Percentiles rank a stretch among this genome's conserved stretches.
These are phyloP conservation scores for Maccullochella peelii DNA, from an alignment of 2,113 vertebrate genomes.

Conservation along the genomic window DNA sequence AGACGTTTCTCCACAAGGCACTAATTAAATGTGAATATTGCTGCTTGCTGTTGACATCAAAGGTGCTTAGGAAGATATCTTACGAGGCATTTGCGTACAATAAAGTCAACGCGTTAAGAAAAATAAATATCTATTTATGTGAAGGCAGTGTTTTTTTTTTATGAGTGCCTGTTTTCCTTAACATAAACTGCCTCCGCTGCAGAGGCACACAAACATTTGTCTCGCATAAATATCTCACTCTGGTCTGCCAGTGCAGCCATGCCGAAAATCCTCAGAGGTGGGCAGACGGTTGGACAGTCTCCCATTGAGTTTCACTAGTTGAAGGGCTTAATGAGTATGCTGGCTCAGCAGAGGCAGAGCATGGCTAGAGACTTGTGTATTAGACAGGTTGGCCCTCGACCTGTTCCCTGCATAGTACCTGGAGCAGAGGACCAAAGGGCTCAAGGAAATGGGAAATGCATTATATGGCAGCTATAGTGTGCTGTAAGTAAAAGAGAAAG, in stretches of 20 bases:
- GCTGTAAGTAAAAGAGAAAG: constrained; percentile 51
- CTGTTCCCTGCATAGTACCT: constrained; percentile 39
- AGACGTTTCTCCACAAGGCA: constrained; percentile 31
- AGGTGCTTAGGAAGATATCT: constrained; percentile 56
- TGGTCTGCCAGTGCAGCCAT: constrained; percentile 63
- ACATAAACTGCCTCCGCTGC: constrained; percentile 50
- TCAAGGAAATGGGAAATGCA: constrained; percentile 52
- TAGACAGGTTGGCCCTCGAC: constrained; percentile 49
- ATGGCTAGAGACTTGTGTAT: constrained; percentile 47
- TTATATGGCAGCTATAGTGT: constrained; percentile 13
- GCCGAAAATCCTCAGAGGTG: constrained; percentile 67
- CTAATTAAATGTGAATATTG: constrained; percentile 67
- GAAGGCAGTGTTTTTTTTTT: constrained; percentile 43
- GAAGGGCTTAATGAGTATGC: constrained; percentile 71
- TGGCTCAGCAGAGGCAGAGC: constrained; percentile 73
- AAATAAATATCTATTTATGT: constrained; percentile 66
- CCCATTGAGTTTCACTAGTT: constrained; percentile 66
- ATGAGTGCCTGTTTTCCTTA: constrained; percentile 51
- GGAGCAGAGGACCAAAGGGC: constrained; percentile 41
- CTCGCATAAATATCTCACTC: constrained; percentile 70
- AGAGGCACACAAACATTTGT: constrained; percentile 68
- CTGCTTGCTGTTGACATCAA: constrained; percentile 59
- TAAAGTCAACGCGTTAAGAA: constrained; percentile 48
- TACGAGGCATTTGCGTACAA: constrained; percentile 55
- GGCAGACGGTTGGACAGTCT: constrained; percentile 63